Percentiles rank a stretch among this genome's conserved stretches.
Conservation (phyloP, 2,888 invertebrate species). For the Apomyelois bistriatella region DNA sequence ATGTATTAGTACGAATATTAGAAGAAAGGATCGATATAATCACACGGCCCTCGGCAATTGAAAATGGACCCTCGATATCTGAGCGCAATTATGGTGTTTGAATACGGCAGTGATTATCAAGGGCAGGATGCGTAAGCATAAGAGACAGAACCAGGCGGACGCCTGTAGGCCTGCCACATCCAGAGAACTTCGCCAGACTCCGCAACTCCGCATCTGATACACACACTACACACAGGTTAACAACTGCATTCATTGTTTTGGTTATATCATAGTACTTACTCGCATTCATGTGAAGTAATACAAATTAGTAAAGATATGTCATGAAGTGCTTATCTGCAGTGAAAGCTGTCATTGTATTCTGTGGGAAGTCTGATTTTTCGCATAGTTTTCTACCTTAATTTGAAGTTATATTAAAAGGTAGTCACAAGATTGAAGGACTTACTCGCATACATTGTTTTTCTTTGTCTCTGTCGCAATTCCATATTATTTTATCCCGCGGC, state of each 20-base stretch:
- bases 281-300: background rate
- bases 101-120: slow-evolving; percentile 61
- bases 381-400: no score
- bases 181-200: slow-evolving; percentile 56
- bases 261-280: background rate
- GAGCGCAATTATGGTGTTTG: slow-evolving; percentile 65
- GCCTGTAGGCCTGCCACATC: slow-evolving; percentile 71
- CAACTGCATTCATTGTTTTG: background rate
- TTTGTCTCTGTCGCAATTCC: no score
- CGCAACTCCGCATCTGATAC: slow-evolving; percentile 65
- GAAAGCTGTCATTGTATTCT: no score
- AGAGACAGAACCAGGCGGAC: slow-evolving; percentile 69
- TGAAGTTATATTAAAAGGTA: background rate
- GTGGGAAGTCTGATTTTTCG: no score
- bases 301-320: background rate
- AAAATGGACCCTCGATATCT: slow-evolving; percentile 76
- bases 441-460: no score
- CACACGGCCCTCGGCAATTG: slow-evolving; percentile 74
- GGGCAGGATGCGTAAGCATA: slow-evolving; percentile 78
- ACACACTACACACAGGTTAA: slow-evolving; percentile 53
- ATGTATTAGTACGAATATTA: slow-evolving; percentile 69
- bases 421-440: no score
- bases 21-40: slow-evolving; percentile 67
- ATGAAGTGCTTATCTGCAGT: no score
- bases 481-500: no score